Evolutionary conservation across 2,797 vertebrate species (phyloP).

Genomic region (Spheniscus humboldti): DNA sequence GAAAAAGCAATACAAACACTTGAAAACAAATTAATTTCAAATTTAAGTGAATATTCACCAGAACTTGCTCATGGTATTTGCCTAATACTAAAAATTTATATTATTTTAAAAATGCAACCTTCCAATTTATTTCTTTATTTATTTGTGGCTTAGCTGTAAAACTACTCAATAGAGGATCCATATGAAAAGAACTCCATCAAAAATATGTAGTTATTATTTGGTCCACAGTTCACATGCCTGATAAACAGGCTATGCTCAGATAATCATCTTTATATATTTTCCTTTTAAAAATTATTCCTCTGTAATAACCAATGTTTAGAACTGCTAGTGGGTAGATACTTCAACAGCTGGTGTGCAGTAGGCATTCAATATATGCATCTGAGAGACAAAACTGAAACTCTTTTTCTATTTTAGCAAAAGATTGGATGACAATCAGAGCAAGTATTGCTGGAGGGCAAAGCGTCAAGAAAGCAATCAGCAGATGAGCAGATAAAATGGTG

Average conservation of each 20-base stretch:
- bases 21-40: neutral
- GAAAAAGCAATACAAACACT: neutral
- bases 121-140: neutral
- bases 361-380: neutral
- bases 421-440: constrained; percentile 14
- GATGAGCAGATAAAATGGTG: constrained; percentile 30
- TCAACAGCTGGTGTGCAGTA: neutral
- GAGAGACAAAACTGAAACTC: neutral
- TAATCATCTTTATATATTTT: neutral
- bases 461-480: constrained; percentile 50
- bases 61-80: neutral
- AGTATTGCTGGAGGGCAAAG: neutral
- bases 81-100: neutral
- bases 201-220: neutral
- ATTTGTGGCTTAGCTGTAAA: neutral
- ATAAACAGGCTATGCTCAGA: neutral
- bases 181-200: neutral
- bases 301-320: neutral
- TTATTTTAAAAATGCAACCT: neutral
- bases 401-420: constrained; percentile 23
- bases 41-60: neutral
- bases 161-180: neutral
- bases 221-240: neutral
- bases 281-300: neutral
- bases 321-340: neutral